Evolutionary conservation across 2,113 vertebrate species (phyloP).

Genomic region (human): DNA sequence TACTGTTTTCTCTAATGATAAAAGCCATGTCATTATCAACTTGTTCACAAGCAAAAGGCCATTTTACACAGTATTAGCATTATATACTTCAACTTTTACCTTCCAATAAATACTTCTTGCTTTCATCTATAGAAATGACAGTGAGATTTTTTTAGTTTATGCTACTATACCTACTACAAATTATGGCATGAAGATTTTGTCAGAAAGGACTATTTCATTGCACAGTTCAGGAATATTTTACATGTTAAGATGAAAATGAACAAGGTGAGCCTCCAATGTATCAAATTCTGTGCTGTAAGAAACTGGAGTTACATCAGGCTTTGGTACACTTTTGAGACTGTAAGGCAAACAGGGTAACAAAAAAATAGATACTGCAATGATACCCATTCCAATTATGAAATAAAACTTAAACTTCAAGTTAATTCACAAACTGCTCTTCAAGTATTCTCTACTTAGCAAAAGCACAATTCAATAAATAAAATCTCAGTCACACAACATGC

Average conservation of each 20-base stretch:
- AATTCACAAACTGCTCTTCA: constrained; percentile 39
- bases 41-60: constrained; percentile 8
- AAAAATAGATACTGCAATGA: constrained; percentile 6
- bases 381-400: neutral
- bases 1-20: neutral
- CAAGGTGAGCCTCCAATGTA: neutral
- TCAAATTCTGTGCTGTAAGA: neutral
- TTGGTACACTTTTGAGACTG: neutral
- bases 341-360: constrained; percentile 36
- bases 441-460: constrained; percentile 17
- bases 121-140: neutral
- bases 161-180: neutral
- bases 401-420: neutral
- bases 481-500: neutral
- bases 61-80: constrained; percentile 21
- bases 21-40: neutral
- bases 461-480: constrained; percentile 31
- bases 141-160: neutral
- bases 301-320: neutral
- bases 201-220: neutral
- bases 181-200: neutral
- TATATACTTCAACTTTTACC: constrained; percentile 16
- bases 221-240: neutral
- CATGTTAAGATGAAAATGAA: constrained; percentile 26
- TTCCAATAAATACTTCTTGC: neutral